Conservation (phyloP, 2,113 vertebrate species). For the Axis porcinus region DNA sequence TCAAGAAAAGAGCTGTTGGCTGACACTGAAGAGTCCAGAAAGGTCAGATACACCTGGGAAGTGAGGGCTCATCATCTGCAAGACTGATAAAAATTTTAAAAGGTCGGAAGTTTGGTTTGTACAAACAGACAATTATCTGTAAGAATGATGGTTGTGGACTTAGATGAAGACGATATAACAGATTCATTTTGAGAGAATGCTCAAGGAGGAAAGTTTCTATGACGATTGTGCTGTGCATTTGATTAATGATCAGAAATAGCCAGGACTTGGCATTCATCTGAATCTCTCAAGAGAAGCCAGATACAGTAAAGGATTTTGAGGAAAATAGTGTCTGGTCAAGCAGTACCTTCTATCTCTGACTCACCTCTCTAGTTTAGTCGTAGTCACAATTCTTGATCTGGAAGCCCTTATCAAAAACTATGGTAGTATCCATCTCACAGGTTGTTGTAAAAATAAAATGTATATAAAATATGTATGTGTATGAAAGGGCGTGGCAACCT, state of each 20-base stretch:
- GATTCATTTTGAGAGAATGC: conserved; percentile 23
- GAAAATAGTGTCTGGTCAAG: neutral
- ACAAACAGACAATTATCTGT: conserved; percentile 52
- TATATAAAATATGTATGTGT: neutral
- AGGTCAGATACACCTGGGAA: neutral
- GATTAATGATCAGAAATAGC: neutral
- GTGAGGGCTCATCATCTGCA: neutral
- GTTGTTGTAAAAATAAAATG: neutral
- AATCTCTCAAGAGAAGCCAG: neutral
- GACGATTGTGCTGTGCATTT: neutral
- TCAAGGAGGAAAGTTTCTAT: neutral
- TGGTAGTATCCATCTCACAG: neutral
- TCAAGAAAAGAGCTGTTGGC: neutral
- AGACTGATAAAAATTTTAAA: conserved; percentile 13
- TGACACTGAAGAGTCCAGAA: neutral
- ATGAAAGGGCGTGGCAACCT: neutral
- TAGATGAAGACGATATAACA: conserved; percentile 38
- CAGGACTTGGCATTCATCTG: neutral
- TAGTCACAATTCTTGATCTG: neutral
- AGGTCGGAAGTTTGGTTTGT: conserved; percentile 45
- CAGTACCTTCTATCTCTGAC: neutral
- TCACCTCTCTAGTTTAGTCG: neutral
- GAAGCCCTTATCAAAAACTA: neutral
- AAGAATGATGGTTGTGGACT: conserved; percentile 30
- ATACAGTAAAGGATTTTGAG: neutral